phyloP scores from a whole-genome alignment of 1,140 invertebrate genomes.

The Cotesia glomerata region DNA sequence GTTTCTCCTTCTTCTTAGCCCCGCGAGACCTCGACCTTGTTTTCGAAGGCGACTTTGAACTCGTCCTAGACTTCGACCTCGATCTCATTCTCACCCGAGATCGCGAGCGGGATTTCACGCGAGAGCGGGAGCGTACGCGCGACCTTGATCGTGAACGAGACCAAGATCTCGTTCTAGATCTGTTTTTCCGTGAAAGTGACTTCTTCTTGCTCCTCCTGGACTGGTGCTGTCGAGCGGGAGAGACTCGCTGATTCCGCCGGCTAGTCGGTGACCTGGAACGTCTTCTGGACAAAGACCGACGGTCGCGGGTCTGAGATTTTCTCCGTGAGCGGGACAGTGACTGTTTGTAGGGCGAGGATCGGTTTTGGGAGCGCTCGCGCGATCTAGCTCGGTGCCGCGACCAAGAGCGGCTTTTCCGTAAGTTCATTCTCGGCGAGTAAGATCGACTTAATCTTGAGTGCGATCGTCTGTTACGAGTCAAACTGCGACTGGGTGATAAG shows the following conservation, averaged over 20 bases:
- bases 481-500: conserved; percentile 52
- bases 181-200: conserved; percentile 36
- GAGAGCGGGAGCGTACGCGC: background rate
- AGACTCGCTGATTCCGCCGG: conserved; percentile 41
- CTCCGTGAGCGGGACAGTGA: conserved; percentile 47
- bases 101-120: background rate
- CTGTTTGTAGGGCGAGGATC: conserved; percentile 3
- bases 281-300: conserved; percentile 47
- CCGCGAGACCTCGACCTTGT: conserved; percentile 22
- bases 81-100: conserved; percentile 29
- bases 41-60: conserved; percentile 38
- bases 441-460: conserved; percentile 48
- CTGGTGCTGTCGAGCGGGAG: conserved; percentile 45
- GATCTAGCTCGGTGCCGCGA: conserved; percentile 16
- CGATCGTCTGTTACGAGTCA: conserved; percentile 31
- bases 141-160: conserved; percentile 34
- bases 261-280: conserved; percentile 40
- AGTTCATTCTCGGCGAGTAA: conserved; percentile 38
- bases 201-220: conserved; percentile 38
- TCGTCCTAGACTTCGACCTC: conserved; percentile 40
- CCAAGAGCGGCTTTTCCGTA: conserved; percentile 44
- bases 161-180: conserved; percentile 32
- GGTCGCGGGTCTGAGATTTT: conserved; percentile 46
- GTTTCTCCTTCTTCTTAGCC: conserved; percentile 53
- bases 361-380: conserved; percentile 24